phyloP scores from a whole-genome alignment of 2,797 vertebrate species.

The Scomberomorus guttatus region DNA sequence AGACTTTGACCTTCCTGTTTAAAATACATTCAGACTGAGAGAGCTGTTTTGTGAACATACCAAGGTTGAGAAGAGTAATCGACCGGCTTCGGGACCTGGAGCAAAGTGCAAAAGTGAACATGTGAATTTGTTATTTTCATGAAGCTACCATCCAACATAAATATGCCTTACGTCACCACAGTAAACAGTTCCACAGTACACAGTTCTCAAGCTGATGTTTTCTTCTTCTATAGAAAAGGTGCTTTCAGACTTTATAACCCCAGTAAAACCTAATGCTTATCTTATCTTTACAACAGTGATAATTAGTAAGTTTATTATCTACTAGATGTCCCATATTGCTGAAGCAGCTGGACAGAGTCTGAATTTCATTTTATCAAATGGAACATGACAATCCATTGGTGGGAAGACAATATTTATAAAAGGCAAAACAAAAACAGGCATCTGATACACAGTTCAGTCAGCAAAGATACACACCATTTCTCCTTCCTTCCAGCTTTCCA shows the following conservation, averaged over 20 bases:
- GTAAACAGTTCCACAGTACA: constrained; percentile 28
- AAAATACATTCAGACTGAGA: not conserved
- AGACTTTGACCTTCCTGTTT: constrained; percentile 1
- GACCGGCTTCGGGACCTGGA: constrained; percentile 94
- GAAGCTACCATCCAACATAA: not conserved
- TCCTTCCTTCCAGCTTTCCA: not conserved
- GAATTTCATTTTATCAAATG: constrained; percentile 45
- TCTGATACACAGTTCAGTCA: not conserved
- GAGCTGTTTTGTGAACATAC: constrained; percentile 83
- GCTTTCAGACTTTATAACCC: constrained; percentile 46
- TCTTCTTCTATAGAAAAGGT: constrained; percentile 37
- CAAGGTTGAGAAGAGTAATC: constrained; percentile 95
- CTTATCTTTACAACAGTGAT: constrained; percentile 72
- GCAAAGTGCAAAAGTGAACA: constrained; percentile 55
- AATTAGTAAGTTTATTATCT: constrained; percentile 61
- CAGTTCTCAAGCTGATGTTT: constrained; percentile 19
- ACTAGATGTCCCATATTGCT: constrained; percentile 20
- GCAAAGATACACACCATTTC: not conserved
- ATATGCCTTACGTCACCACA: not conserved
- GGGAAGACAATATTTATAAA: not conserved
- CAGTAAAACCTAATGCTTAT: constrained; percentile 65
- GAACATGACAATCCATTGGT: constrained; percentile 17
- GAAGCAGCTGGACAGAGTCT: constrained; percentile 43
- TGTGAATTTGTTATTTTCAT: constrained; percentile 38
- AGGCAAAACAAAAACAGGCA: constrained; percentile 15